These are phyloP conservation scores for Temnothorax nylanderi DNA, from an alignment of 1,140 invertebrate genomes.

Conservation along the genomic window DNA sequence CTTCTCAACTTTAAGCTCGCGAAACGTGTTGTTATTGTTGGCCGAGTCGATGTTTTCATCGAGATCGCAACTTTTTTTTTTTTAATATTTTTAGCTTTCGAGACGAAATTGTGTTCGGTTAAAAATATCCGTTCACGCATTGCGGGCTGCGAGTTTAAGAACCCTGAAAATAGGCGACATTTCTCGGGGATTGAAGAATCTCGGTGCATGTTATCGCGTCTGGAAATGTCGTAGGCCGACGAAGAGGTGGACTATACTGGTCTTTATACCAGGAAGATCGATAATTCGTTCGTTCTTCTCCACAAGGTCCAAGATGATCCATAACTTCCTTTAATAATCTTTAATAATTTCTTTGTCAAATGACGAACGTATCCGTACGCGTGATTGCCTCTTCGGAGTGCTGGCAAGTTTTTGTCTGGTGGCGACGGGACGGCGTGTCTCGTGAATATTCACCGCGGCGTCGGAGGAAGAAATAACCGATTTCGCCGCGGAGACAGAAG, in stretches of 20 bases:
- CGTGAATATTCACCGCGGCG: constrained; percentile 9
- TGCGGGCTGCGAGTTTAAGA: neutral
- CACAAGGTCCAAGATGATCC: neutral
- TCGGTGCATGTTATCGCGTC: neutral
- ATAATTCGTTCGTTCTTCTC: constrained; percentile 1
- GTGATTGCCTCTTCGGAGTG: neutral
- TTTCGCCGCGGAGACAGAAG: neutral
- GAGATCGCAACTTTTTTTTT: neutral
- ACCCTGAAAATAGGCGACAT: neutral
- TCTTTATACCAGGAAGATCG: neutral
- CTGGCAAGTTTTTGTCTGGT: constrained; percentile 9
- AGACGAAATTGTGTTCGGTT: neutral
- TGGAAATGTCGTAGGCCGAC: neutral
- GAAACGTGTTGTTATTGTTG: neutral
- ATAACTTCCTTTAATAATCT: neutral
- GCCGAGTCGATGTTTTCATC: neutral
- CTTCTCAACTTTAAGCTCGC: neutral
- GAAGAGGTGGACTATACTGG: neutral
- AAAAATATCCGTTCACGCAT: neutral
- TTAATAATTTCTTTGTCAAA: neutral
- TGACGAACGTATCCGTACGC: neutral
- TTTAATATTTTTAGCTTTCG: neutral
- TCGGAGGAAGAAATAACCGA: neutral
- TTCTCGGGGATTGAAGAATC: neutral
- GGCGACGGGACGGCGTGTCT: neutral